These are phyloP conservation scores for Corythornis vintsioides DNA, from an alignment of 2,113 vertebrate genomes.

Conservation along the genomic window DNA sequence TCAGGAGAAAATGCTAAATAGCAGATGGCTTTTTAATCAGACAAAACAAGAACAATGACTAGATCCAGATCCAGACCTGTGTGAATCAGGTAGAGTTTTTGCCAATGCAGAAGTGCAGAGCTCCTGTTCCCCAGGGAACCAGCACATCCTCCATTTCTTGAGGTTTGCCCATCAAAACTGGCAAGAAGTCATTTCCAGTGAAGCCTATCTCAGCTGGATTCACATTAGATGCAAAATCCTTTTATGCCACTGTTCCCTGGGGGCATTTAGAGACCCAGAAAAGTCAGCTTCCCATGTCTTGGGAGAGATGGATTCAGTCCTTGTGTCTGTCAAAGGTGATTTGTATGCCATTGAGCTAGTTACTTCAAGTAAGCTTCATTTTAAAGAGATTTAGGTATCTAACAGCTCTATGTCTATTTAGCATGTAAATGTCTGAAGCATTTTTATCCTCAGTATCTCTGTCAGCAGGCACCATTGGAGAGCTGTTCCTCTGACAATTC, in stretches of 20 bases:
- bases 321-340: not conserved
- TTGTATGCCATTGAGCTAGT: not conserved
- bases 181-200: not conserved
- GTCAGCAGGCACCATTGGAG: not conserved
- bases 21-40: not conserved
- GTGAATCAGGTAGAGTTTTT: not conserved
- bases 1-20: not conserved
- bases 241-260: not conserved
- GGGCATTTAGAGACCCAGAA: not conserved
- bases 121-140: not conserved
- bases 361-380: not conserved
- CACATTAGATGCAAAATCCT: not conserved
- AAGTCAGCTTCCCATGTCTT: not conserved
- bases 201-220: not conserved
- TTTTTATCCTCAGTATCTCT: not conserved
- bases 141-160: not conserved
- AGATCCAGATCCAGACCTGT: not conserved
- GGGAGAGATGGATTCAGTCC: not conserved
- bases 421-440: not conserved
- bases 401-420: not conserved
- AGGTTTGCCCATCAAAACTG: not conserved
- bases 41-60: not conserved
- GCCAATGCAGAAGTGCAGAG: not conserved
- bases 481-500: not conserved
- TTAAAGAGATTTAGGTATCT: not conserved